These are phyloP conservation scores for Drosophila pachea DNA, from an alignment of 1,140 invertebrate genomes.

Conservation along the genomic window DNA sequence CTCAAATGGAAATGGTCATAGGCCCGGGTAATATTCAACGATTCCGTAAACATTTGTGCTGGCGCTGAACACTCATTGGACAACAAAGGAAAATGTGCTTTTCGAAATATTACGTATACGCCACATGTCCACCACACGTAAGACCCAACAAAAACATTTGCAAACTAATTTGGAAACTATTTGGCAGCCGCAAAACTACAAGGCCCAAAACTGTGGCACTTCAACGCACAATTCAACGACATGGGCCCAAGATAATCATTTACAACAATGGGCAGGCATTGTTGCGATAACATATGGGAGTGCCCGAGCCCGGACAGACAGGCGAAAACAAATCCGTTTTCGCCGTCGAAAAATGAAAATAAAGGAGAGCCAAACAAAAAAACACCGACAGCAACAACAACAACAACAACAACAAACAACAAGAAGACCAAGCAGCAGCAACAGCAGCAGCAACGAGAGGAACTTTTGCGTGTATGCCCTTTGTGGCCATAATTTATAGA, in stretches of 20 bases:
- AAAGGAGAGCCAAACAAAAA: constrained; percentile 6
- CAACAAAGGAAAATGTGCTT: constrained; percentile 13
- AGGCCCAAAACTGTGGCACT: constrained; percentile 53
- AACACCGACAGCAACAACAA: constrained; percentile 6
- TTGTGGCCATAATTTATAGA: constrained; percentile 78
- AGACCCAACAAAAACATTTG: constrained; percentile 58
- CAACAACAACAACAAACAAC: constrained; percentile 2
- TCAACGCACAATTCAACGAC: constrained; percentile 62
- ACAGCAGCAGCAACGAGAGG: constrained; percentile 19
- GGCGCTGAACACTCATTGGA: constrained; percentile 18
- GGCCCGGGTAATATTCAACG: constrained; percentile 1
- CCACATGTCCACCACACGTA: constrained; percentile 43
- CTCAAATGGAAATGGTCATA: constrained; percentile 10
- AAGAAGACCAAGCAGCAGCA: constrained; percentile 9
- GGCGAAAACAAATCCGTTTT: constrained; percentile 17
- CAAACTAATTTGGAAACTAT: constrained; percentile 74
- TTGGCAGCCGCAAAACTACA: constrained; percentile 58
- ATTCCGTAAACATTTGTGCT: not conserved
- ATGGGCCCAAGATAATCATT: constrained; percentile 66
- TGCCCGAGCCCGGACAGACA: constrained; percentile 24
- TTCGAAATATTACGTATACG: constrained; percentile 56
- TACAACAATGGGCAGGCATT: constrained; percentile 50
- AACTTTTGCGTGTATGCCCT: constrained; percentile 70
- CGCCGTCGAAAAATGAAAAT: constrained; percentile 14
- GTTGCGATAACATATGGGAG: constrained; percentile 39